A percentile compares a stretch with the other conserved stretches of the same genome.
These are phyloP conservation scores for Yoshiicerus persimilis DNA, from an alignment of 1,140 invertebrate genomes.

Conservation along the genomic window DNA sequence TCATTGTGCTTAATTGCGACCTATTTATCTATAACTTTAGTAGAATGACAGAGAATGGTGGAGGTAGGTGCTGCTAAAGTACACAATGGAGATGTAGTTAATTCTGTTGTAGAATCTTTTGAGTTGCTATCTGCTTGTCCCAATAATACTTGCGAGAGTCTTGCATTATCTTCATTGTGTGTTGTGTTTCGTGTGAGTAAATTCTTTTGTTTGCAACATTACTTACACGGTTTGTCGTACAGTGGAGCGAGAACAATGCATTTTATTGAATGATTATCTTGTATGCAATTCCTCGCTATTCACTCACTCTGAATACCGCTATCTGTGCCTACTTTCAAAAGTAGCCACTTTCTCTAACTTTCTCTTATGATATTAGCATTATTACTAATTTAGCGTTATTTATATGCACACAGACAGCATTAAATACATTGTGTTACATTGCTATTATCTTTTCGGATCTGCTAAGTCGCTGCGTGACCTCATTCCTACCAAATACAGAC, in stretches of 20 bases:
- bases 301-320: background rate
- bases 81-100: background rate
- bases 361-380: background rate
- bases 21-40: slow-evolving; percentile 22
- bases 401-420: background rate
- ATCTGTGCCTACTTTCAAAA: background rate
- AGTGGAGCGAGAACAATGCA: background rate
- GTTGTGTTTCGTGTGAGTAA: background rate
- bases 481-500: background rate
- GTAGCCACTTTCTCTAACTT: background rate
- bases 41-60: background rate
- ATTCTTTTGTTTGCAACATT: background rate
- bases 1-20: slow-evolving; percentile 40
- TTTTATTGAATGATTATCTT: background rate
- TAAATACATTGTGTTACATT: background rate
- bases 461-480: background rate
- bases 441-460: background rate
- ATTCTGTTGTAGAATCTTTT: background rate
- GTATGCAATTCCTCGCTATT: background rate
- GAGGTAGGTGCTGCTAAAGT: background rate
- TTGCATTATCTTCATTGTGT: background rate
- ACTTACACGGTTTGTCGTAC: background rate
- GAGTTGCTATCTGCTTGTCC: background rate
- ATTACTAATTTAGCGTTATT: background rate
- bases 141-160: background rate